These are phyloP conservation scores for Calameuta filiformis DNA, from an alignment of 2,888 invertebrate genomes.

Conservation along the genomic window DNA sequence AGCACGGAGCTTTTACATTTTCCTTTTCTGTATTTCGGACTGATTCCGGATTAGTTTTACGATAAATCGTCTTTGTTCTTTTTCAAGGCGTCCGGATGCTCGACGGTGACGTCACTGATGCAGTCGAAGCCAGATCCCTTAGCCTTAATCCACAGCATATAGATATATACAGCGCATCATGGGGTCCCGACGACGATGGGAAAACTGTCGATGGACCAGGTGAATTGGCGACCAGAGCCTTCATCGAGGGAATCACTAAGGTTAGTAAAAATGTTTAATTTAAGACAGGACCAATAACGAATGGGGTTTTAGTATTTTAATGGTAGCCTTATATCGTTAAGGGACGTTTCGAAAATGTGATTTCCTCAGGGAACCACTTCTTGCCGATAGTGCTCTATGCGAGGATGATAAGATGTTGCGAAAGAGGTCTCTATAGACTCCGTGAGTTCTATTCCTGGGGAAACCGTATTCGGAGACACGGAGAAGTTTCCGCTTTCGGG, in stretches of 20 bases:
- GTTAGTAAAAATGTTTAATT: slow-evolving; percentile 64
- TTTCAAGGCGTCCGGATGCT: slow-evolving; percentile 90
- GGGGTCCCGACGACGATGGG: slow-evolving; percentile 99
- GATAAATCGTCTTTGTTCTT: not conserved
- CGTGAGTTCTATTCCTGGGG: not conserved
- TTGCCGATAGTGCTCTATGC: not conserved
- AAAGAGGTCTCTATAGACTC: too few species aligned
- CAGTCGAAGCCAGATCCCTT: slow-evolving; percentile 95
- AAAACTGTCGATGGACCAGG: slow-evolving; percentile 99
- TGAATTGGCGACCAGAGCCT: slow-evolving; percentile 92
- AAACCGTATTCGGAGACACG: not conserved
- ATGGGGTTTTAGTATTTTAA: not conserved
- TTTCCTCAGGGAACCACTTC: not conserved
- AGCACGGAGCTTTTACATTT: not conserved
- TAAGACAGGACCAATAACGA: not conserved
- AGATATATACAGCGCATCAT: slow-evolving; percentile 97
- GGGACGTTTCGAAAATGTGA: not conserved
- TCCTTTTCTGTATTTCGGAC: not conserved
- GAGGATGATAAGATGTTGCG: not conserved
- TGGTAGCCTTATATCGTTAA: not conserved
- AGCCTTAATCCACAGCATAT: slow-evolving; percentile 96
- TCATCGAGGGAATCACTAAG: slow-evolving; percentile 94
- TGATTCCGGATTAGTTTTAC: not conserved
- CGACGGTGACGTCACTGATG: slow-evolving; percentile 98
- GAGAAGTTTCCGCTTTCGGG: not conserved